Conservation (phyloP, 1,140 invertebrate species). For the Tetranychus urticae region DNA sequence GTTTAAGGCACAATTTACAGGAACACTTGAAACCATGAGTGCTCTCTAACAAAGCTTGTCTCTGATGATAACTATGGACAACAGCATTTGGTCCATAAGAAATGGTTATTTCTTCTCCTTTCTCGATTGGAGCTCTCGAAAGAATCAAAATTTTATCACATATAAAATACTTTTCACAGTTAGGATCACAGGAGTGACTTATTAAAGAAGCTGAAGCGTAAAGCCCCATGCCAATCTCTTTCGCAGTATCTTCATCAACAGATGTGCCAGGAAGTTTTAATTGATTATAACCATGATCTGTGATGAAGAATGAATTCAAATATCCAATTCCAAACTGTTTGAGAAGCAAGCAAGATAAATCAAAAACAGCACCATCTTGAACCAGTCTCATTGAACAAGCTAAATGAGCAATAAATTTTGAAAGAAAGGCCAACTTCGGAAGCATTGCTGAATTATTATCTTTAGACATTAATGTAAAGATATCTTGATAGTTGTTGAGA, state of each 20-base stretch:
- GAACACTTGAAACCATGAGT: neutral
- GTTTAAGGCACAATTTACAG: neutral
- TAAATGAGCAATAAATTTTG: neutral
- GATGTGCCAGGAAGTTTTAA: neutral
- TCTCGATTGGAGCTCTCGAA: neutral
- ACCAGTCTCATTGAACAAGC: neutral
- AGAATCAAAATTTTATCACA: neutral
- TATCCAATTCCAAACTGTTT: neutral
- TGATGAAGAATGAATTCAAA: neutral
- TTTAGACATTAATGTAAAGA: no score
- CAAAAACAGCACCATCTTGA: neutral
- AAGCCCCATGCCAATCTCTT: neutral
- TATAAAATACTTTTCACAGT: neutral
- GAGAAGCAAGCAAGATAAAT: neutral
- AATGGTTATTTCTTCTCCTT: neutral
- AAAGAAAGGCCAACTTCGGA: no score
- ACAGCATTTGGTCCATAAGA: neutral
- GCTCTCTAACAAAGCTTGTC: neutral
- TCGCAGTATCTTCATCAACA: neutral
- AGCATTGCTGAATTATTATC: no score
- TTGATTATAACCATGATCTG: neutral
- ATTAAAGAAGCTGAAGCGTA: neutral
- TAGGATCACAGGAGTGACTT: neutral
- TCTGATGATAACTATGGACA: neutral
- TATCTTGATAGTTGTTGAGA: neutral